These are phyloP conservation scores for Pollicipes pollicipes DNA, from an alignment of 1,140 invertebrate species.

Conservation along the genomic window DNA sequence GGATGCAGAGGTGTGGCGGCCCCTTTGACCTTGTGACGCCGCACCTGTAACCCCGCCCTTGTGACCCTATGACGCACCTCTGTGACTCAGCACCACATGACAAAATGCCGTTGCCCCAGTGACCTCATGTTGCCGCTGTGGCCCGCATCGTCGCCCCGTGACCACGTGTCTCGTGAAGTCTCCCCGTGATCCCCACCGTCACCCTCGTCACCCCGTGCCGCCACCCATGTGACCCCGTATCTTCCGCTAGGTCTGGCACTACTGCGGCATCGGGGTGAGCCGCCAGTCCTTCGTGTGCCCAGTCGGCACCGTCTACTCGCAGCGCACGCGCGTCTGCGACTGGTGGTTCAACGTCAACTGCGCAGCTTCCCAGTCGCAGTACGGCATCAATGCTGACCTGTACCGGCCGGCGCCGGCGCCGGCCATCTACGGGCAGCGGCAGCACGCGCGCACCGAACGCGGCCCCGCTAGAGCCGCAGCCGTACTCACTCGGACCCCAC, in stretches of 20 bases:
- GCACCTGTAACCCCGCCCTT: no score
- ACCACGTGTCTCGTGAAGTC: constrained; percentile 4
- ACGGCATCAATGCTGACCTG: constrained; percentile 1
- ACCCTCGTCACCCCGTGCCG: not conserved
- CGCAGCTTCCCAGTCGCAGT: constrained; percentile 10
- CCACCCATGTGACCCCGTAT: not conserved
- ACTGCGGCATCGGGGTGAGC: constrained; percentile 57
- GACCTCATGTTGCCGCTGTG: no score
- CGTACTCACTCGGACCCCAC: constrained; percentile 23
- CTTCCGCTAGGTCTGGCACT: constrained; percentile 58
- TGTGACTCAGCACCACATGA: no score
- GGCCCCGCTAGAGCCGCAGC: constrained; percentile 27
- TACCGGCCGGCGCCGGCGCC: constrained; percentile 10
- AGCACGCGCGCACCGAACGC: constrained; percentile 26
- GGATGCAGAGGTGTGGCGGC: no score
- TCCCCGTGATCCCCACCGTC: not conserved
- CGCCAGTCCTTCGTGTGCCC: constrained; percentile 70
- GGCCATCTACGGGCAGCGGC: constrained; percentile 10
- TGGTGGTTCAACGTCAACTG: constrained; percentile 38
- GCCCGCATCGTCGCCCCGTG: constrained; percentile 1
- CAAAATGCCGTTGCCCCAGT: no score
- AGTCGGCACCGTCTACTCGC: constrained; percentile 74
- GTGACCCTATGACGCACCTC: no score
- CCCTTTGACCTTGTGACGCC: no score
- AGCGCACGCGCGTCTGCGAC: constrained; percentile 53